Conservation (phyloP, 2,797 vertebrate genomes). For the Enteromius mattozi region DNA sequence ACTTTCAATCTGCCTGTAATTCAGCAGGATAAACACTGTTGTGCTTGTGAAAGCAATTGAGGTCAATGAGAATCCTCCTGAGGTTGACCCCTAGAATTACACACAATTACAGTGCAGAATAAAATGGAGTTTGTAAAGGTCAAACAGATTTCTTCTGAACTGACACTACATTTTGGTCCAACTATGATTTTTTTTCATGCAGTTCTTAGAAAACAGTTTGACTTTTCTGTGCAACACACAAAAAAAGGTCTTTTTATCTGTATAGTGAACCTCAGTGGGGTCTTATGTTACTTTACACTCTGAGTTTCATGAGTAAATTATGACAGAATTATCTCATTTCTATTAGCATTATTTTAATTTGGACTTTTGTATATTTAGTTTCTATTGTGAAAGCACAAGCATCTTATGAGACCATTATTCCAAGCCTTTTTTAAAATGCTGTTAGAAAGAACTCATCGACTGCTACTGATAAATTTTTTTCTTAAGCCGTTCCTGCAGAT, state of each 20-base stretch:
- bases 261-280: neutral
- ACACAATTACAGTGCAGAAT: slow-evolving; percentile 60
- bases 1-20: slow-evolving; percentile 61
- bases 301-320: neutral
- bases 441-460: neutral
- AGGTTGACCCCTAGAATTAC: slow-evolving; percentile 65
- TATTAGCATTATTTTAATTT: slow-evolving; percentile 5
- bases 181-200: slow-evolving; percentile 21
- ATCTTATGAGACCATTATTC: neutral
- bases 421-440: neutral
- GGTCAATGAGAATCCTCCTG: slow-evolving; percentile 63
- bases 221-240: neutral
- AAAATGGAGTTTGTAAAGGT: slow-evolving; percentile 57
- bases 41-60: slow-evolving; percentile 65
- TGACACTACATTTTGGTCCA: slow-evolving; percentile 33
- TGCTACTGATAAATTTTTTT: neutral
- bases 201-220: slow-evolving; percentile 21
- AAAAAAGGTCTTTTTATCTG: neutral
- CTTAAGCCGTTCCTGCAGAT: neutral
- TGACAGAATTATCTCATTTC: neutral
- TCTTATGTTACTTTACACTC: neutral
- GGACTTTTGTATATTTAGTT: neutral
- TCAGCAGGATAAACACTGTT: slow-evolving; percentile 64
- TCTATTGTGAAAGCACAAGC: neutral
- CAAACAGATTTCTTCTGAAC: slow-evolving; percentile 41